Conservation (phyloP, 2,888 invertebrate species). For the Andrena hattorfiana region DNA sequence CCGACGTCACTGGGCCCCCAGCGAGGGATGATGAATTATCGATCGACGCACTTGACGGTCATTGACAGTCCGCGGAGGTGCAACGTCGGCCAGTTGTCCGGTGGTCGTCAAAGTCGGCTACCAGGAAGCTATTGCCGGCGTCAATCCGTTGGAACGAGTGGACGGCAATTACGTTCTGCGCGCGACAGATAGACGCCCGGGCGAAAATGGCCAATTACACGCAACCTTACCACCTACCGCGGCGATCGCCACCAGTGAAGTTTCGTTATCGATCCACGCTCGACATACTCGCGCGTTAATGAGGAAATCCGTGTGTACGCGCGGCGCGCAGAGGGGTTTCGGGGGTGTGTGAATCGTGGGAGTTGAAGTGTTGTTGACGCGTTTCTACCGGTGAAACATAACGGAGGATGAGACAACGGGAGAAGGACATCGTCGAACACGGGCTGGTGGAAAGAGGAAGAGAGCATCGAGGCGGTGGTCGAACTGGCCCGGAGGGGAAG, state of each 20-base stretch:
- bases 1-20: no score
- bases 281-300: slow-evolving; percentile 66
- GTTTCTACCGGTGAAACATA: slow-evolving; percentile 61
- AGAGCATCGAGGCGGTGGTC: slow-evolving; percentile 74
- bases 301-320: slow-evolving; percentile 60
- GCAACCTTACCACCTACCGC: slow-evolving; percentile 62
- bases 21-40: not conserved
- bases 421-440: slow-evolving; percentile 60
- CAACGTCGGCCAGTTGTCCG: not conserved
- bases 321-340: slow-evolving; percentile 19
- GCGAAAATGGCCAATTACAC: slow-evolving; percentile 67
- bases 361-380: slow-evolving; percentile 60
- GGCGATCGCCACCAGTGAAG: slow-evolving; percentile 58
- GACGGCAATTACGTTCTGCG: slow-evolving; percentile 57
- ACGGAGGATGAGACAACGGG: slow-evolving; percentile 27
- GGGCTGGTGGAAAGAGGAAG: slow-evolving; percentile 77
- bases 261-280: slow-evolving; percentile 60
- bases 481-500: slow-evolving; percentile 57
- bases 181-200: slow-evolving; percentile 47
- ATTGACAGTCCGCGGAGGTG: slow-evolving; percentile 15
- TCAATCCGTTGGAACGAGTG: slow-evolving; percentile 24
- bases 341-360: slow-evolving; percentile 48
- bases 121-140: slow-evolving; percentile 44
- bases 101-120: slow-evolving; percentile 19
- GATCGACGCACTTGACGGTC: slow-evolving; percentile 4